phyloP scores from a whole-genome alignment of 1,140 invertebrate species.

The Hetaerina americana region DNA sequence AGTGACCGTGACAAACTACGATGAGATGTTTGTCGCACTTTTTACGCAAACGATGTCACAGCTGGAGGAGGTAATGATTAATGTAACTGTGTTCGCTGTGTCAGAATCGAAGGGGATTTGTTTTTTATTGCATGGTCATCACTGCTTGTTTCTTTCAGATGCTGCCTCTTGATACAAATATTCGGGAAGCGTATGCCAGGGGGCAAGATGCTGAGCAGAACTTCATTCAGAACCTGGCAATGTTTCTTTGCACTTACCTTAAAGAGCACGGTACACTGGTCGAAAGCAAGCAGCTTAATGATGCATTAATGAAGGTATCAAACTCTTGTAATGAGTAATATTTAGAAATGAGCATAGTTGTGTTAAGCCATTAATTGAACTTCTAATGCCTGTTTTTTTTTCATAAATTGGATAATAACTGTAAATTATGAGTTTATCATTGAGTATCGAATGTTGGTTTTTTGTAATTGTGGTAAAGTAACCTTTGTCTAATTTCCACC shows the following conservation, averaged over 20 bases:
- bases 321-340: too few species aligned
- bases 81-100: not conserved
- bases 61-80: constrained; percentile 47
- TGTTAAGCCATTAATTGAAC: too few species aligned
- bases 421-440: too few species aligned
- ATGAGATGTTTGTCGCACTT: constrained; percentile 79
- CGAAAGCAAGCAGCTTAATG: constrained; percentile 61
- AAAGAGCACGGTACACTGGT: constrained; percentile 88
- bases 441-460: too few species aligned
- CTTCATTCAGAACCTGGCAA: constrained; percentile 95
- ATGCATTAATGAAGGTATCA: constrained; percentile 48
- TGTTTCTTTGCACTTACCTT: constrained; percentile 93
- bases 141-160: constrained; percentile 40
- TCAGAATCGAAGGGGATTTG: not conserved
- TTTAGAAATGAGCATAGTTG: too few species aligned
- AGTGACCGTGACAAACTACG: constrained; percentile 75
- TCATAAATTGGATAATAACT: too few species aligned
- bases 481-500: constrained; percentile 17
- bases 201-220: constrained; percentile 96
- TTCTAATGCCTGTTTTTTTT: too few species aligned
- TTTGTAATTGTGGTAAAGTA: too few species aligned
- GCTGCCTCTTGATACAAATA: constrained; percentile 80
- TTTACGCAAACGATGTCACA: constrained; percentile 86
- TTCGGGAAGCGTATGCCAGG: constrained; percentile 81
- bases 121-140: not conserved